Evolutionary conservation across 1,140 invertebrate genomes (phyloP).

Genomic region (Ostrea edulis): DNA sequence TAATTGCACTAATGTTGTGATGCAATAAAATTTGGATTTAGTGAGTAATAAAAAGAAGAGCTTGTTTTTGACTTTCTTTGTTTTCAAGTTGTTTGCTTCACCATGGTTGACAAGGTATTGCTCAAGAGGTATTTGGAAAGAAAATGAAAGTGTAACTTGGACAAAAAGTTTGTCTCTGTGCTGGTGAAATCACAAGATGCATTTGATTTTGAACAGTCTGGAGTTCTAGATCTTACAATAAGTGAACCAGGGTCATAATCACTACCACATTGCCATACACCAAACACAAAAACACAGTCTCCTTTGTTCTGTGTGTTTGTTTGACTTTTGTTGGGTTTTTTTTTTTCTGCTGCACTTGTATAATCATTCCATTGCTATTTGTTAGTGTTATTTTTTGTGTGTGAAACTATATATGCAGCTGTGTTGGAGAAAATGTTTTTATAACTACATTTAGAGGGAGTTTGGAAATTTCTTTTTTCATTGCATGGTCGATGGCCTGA

Average conservation of each 20-base stretch:
- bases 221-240: conserved; percentile 30
- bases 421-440: background rate
- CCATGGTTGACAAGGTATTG: conserved; percentile 36
- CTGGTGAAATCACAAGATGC: conserved; percentile 17
- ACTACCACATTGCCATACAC: background rate
- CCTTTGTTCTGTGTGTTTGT: background rate
- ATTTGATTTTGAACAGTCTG: background rate
- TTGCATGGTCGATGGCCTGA: conserved; percentile 1
- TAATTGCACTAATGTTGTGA: conserved; percentile 37
- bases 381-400: background rate
- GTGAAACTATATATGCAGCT: conserved; percentile 3
- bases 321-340: background rate
- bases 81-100: conserved; percentile 24
- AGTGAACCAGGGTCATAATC: background rate
- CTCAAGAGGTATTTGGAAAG: background rate
- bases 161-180: conserved; percentile 14
- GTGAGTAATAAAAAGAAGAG: conserved; percentile 24
- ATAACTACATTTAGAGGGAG: background rate
- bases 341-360: conserved; percentile 21
- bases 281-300: background rate
- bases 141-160: background rate
- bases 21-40: conserved; percentile 29
- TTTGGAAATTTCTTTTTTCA: background rate
- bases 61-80: conserved; percentile 32
- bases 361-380: background rate